A percentile compares a stretch with the other conserved stretches of the same genome.
These are phyloP conservation scores for Philypnodon macrostomus DNA, from an alignment of 2,797 vertebrate species.

Conservation along the genomic window DNA sequence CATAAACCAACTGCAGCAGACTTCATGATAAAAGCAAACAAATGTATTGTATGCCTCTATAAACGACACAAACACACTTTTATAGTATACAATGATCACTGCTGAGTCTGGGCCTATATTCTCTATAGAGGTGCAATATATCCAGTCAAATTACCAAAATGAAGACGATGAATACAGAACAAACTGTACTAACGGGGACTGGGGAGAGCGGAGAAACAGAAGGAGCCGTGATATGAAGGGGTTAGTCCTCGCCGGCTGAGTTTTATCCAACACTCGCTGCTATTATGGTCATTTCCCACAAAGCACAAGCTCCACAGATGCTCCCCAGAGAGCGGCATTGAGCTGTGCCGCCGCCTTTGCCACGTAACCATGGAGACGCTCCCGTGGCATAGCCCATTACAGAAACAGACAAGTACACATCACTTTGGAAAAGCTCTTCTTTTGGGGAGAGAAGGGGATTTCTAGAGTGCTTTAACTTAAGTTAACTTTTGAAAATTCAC, in stretches of 20 bases:
- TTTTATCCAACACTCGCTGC: slow-evolving; percentile 67
- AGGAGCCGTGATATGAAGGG: slow-evolving; percentile 43
- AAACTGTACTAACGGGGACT: slow-evolving; percentile 2
- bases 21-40: neutral
- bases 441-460: slow-evolving; percentile 31
- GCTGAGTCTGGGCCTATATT: slow-evolving; percentile 3
- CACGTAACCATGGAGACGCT: slow-evolving; percentile 79
- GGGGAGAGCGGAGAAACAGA: slow-evolving; percentile 23
- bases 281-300: slow-evolving; percentile 72
- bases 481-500: too few species aligned
- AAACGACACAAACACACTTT: neutral
- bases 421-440: slow-evolving; percentile 63
- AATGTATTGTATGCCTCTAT: neutral
- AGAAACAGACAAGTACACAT: slow-evolving; percentile 75
- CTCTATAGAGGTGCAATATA: slow-evolving; percentile 23
- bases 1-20: neutral
- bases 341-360: slow-evolving; percentile 68
- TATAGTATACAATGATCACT: slow-evolving; percentile 6
- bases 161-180: slow-evolving; percentile 21
- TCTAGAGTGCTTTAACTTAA: slow-evolving; percentile 46
- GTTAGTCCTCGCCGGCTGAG: slow-evolving; percentile 59
- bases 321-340: slow-evolving; percentile 74
- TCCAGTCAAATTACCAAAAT: slow-evolving; percentile 25
- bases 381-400: slow-evolving; percentile 73
- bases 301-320: slow-evolving; percentile 72